Conservation (phyloP, 2,888 invertebrate genomes). For the Stenichneumon culpator region DNA sequence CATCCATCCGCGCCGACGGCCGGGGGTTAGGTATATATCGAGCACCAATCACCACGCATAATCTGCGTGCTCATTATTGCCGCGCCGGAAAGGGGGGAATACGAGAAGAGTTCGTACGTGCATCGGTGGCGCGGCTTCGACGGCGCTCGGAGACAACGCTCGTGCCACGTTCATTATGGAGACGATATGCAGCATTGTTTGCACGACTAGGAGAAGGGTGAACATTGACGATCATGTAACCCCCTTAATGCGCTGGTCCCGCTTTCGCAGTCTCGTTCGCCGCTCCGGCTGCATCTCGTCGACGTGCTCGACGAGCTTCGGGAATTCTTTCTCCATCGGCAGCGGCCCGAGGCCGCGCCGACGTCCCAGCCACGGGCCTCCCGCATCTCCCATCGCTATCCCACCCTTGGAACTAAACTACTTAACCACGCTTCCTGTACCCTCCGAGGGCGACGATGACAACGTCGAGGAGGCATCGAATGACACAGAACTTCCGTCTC, state of each 20-base stretch:
- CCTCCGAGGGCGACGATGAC: conserved; percentile 36
- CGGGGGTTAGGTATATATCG: conserved; percentile 76
- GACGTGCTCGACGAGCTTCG: conserved; percentile 69
- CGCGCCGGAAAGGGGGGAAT: conserved; percentile 78
- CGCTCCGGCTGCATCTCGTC: conserved; percentile 65
- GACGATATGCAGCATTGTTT: conserved; percentile 85
- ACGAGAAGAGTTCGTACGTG: conserved; percentile 71
- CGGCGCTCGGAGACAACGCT: conserved; percentile 2
- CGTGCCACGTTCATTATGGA: conserved; percentile 83
- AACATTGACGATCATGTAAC: conserved; percentile 75
- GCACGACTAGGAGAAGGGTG: conserved; percentile 82
- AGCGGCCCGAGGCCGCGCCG: conserved; percentile 37
- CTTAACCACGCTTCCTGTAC: conserved; percentile 73
- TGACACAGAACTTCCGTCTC: conserved; percentile 41
- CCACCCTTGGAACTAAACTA: conserved; percentile 78
- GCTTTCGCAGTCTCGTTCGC: conserved; percentile 61
- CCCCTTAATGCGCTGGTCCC: conserved; percentile 76
- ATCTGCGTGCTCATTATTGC: conserved; percentile 85
- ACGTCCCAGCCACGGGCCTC: conserved; percentile 68
- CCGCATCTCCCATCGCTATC: conserved; percentile 73
- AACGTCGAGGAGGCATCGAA: conserved; percentile 37
- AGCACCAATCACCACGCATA: conserved; percentile 84
- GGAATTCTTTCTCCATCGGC: conserved; percentile 65
- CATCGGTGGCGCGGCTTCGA: conserved; percentile 53
- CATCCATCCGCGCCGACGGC: conserved; percentile 63